Conservation (phyloP, 92 coral and sea anemone species). For the Isaurus tuberculatus region DNA sequence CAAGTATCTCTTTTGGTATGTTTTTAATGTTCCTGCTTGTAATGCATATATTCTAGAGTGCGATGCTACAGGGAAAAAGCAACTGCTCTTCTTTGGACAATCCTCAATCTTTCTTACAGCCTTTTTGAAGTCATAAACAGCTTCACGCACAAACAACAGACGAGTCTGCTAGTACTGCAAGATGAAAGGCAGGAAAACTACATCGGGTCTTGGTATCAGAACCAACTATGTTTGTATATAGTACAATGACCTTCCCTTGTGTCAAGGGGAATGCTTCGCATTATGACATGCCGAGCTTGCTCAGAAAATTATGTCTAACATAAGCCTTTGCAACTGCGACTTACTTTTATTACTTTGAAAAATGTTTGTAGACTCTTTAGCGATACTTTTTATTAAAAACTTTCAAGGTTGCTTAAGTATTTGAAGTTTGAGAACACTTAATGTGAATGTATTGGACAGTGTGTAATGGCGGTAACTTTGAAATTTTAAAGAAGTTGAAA, state of each 20-base stretch:
- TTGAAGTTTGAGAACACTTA: constrained; percentile 4
- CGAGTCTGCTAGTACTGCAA: constrained; percentile 11
- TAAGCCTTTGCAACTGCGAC: not conserved
- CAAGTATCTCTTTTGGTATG: constrained; percentile 65
- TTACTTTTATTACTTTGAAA: not conserved
- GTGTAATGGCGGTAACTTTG: constrained; percentile 61
- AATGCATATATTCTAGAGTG: constrained; percentile 57
- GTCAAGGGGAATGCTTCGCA: constrained; percentile 19
- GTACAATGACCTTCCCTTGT: constrained; percentile 8
- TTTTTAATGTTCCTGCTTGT: constrained; percentile 55
- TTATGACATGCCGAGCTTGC: constrained; percentile 6
- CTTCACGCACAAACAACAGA: constrained; percentile 5
- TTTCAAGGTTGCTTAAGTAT: constrained; percentile 3
- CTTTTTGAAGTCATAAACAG: constrained; percentile 26
- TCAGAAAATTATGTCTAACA: not conserved
- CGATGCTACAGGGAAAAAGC: constrained; percentile 35
- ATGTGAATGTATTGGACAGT: constrained; percentile 3
- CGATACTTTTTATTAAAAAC: not conserved
- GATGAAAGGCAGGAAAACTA: constrained; percentile 15
- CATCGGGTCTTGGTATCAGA: constrained; percentile 16
- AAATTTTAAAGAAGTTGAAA: constrained; percentile 38
- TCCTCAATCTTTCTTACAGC: constrained; percentile 2
- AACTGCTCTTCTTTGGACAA: constrained; percentile 36
- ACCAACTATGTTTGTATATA: constrained; percentile 16
- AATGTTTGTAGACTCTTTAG: constrained; percentile 2